Evolutionary conservation across 2,888 invertebrate species (phyloP), one percentile per base, ranked within the genome.

Genomic region (Sussaba pulchella): DNA sequence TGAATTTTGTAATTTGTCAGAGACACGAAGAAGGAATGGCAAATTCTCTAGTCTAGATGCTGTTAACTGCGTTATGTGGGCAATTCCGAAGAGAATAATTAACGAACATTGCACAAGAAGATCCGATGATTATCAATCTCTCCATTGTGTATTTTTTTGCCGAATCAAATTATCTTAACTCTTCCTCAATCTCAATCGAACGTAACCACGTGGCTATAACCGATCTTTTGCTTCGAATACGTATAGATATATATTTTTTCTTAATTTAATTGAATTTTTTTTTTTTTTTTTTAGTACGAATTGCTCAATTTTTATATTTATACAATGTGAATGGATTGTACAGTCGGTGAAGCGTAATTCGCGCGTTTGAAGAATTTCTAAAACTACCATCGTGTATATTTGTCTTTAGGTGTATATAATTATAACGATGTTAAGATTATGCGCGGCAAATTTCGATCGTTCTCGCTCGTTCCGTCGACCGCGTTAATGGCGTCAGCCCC

Each of bases 231-330:
- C 24, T 80, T 63, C 21, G 43, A 63, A n/a, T n/a, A n/a, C n/a
- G n/a, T n/a, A n/a, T n/a, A n/a, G 31, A 31, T 31, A 5, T 31
- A 31, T 31, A 5, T 5, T 31, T 31, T 5, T 5, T 31, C 2
- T 31, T 31, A 31, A 5, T 31, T 5, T 31, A 5, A 31, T 31
- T 31, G 6, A 5, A 5, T 5, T 31, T 31, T 5, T 31, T 31
- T 5, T 31, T 57, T 21, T 50, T 14, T 67, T 50, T 66, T 12
- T 69, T 64, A 73, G 36, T 73, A 70, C 69, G 57, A 70, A 69
- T 81, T 73, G 81, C 81, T 81, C 81, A 81, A 81, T 81, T 81
- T 77, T 77, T 69, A 73, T 77, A 81, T 67, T 81, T 76, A 63
- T 72, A 69, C 43, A 14, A 47, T 69, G 72, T 43, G 64, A 71